These are phyloP conservation scores for Aphyosemion australe DNA, from an alignment of 2,113 vertebrate species.

Conservation along the genomic window DNA sequence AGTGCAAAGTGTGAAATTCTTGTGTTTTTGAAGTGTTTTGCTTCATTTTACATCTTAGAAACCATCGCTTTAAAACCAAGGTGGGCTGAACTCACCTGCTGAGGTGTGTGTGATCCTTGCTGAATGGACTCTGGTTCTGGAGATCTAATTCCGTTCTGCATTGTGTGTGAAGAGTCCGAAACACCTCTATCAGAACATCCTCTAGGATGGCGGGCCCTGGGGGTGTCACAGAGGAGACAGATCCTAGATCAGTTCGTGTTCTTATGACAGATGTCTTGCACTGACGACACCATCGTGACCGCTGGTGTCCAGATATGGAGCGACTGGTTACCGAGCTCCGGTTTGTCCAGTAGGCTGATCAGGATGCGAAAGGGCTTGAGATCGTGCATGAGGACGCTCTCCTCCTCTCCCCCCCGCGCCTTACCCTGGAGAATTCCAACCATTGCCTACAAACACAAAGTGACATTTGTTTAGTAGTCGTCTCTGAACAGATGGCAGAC, in stretches of 20 bases:
- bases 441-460: slow-evolving; percentile 86
- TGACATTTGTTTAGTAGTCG: slow-evolving; percentile 37
- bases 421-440: slow-evolving; percentile 95
- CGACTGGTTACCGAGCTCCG: slow-evolving; percentile 88
- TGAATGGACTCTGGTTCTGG: slow-evolving; percentile 90
- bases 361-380: slow-evolving; percentile 98
- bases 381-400: slow-evolving; percentile 93
- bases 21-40: too few relatives aligned
- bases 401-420: slow-evolving; percentile 88
- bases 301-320: not conserved
- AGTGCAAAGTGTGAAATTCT: too few relatives aligned
- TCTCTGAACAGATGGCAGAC: slow-evolving; percentile 69
- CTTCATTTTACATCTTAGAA: too few relatives aligned
- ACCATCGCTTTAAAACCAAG: too few relatives aligned
- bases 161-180: slow-evolving; percentile 91
- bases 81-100: slow-evolving; percentile 84
- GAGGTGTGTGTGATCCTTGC: slow-evolving; percentile 94
- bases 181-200: slow-evolving; percentile 97
- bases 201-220: slow-evolving; percentile 96
- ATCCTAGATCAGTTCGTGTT: not conserved
- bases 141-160: slow-evolving; percentile 94
- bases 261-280: too few relatives aligned
- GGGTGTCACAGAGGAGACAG: slow-evolving; percentile 1
- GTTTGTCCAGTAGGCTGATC: slow-evolving; percentile 97
- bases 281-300: not conserved